Base-by-base conservation (phyloP, 2,888 invertebrate genomes). In the Pseudococcus viburni region DNA sequence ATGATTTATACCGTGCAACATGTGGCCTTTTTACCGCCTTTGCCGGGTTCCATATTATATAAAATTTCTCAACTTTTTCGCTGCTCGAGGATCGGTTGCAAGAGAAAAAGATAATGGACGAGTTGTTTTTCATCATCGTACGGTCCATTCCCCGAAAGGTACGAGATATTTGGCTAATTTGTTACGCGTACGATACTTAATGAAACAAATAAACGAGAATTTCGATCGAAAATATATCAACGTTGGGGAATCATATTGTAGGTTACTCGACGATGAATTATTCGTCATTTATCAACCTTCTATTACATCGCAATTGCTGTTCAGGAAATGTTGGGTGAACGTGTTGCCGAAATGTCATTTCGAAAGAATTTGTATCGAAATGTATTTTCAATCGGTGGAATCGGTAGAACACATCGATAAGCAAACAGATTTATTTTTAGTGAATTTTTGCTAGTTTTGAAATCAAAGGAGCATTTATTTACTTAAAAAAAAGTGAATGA, bases 1-100 rank as follows among this genome's bases (percentile, higher is more conserved):
- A 19, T 83, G 80, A 83, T 83, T 83, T 83, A 83, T 83, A 46
- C 46, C 4, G 46, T 19, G 80, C 80, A 83, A 83, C 80, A 83
- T 83, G 80, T 83, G 80, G 80, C 46, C n/a, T 64, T 64, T 64
- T 64, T 64, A n/a, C 55, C 17, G n/a, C n/a, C 6, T 64, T n/a
- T 64, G 1, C 7, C n/a, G n/a, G n/a, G 9, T 73, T 77, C 1
- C 19, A 39, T 77, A 39, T 42, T 33, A 0, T n/a, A 17, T 39
- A 17, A 33, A 64, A 64, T 64, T 19, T 33, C 39, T 42, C 7
- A 77, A 77, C 26, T 73, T 77, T 15, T 73, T 42, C 33, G 39
- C 33, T 42, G 42, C 42, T n/a, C n/a, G 1, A 73, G 39, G 39
- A 33, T 77, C n/a, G 77, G 77, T n/a, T 64, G 9, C 22, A 42